phyloP scores from a whole-genome alignment of 2,113 vertebrate genomes.

The Phaethon lepturus region DNA sequence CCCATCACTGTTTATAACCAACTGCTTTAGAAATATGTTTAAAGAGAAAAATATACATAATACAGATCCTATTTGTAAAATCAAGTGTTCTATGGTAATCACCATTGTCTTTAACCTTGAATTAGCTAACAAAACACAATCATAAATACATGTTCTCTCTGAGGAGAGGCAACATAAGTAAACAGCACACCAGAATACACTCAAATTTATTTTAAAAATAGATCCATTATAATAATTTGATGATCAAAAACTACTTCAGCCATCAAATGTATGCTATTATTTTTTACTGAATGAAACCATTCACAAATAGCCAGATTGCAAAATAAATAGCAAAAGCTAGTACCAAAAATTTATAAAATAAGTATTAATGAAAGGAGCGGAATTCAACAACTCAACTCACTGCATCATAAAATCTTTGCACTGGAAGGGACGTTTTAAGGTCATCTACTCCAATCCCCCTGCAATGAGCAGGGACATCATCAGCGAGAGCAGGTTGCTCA shows the following conservation, averaged over 20 bases:
- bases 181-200: neutral
- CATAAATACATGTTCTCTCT: neutral
- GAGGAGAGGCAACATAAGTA: neutral
- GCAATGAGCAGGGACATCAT: too few species aligned
- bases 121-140: neutral
- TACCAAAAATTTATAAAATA: neutral
- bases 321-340: neutral
- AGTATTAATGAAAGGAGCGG: neutral
- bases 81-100: neutral
- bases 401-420: neutral
- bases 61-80: neutral
- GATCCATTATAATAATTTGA: neutral
- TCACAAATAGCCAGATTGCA: neutral
- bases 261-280: neutral
- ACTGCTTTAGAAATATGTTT: neutral
- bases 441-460: too few species aligned
- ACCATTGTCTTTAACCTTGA: constrained; percentile 32
- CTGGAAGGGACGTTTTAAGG: too few species aligned
- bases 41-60: neutral
- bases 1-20: neutral
- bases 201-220: constrained; percentile 13
- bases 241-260: neutral
- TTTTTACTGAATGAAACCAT: neutral
- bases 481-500: too few species aligned
- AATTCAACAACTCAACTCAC: neutral